Base-by-base conservation (phyloP, 1,140 invertebrate genomes). In the Anthonomus grandis region DNA sequence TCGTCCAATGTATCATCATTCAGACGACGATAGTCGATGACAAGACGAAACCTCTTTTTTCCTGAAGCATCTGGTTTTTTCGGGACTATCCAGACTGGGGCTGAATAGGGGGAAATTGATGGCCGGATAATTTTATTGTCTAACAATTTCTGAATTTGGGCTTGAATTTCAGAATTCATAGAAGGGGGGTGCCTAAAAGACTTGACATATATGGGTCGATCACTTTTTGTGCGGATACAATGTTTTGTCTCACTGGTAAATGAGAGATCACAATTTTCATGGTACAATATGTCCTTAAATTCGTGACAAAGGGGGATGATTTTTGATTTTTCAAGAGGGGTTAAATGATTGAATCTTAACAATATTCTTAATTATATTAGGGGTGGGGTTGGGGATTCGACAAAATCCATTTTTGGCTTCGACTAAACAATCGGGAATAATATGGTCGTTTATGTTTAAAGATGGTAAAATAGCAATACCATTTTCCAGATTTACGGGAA, bases 1-100 rank as follows among this genome's bases (percentile, higher is more conserved):
- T 83, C 78, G 4, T 65, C 66, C n/a, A 75, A 63, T 6, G 71
- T 55, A 18, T 74, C 25, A 34, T 73, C 65, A 61, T 78, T 77
- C 23, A 76, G 38, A 54, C 71, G 70, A 38, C 74, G 41, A 54
- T 72, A 78, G 57, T 76, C 75, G 6, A 75, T 61, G 8, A 75
- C 70, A 9, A 77, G 24, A 42, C 74, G 57, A 62, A 59, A 72
- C 67, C 73, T 71, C 48, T 34, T 34, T 49, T 72, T 55, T 6
- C 59, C 67, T 1, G 62, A 66, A 0, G 68, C 45, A 18, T 74
- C 71, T 12, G 52, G 2, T 59, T 75, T 74, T 50, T 74, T 75
- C 0, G 68, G 66, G 1, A 76, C 68, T 6, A 75, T 15, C 48
- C 59, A 67, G 4, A 71, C 51, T 2, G 68, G 69, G 17, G 57